Evolutionary conservation across 2,113 vertebrate genomes (phyloP).

Genomic region (Myrmecobius fasciatus): DNA sequence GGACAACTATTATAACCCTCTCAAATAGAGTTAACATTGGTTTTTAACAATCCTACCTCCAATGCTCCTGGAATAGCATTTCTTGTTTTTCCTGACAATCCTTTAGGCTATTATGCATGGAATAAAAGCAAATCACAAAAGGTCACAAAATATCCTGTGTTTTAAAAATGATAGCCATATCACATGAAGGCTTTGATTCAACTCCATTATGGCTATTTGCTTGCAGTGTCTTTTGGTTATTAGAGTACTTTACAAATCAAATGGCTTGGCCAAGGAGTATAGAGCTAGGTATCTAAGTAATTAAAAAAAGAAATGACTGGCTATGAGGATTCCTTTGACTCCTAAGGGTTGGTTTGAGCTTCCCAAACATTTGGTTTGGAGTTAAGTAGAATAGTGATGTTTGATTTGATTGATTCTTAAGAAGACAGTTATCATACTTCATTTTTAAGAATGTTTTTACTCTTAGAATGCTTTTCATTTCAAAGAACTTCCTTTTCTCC

Average conservation of each 20-base stretch:
- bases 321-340: not conserved
- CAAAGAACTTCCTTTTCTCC: not conserved
- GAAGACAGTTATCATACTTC: not conserved
- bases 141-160: not conserved
- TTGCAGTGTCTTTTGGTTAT: not conserved
- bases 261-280: not conserved
- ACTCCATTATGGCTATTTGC: not conserved
- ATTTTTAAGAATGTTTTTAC: not conserved
- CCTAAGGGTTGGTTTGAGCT: not conserved
- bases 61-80: not conserved
- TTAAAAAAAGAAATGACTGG: not conserved
- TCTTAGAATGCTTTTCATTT: not conserved
- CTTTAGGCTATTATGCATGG: not conserved
- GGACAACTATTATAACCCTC: slow-evolving; percentile 52
- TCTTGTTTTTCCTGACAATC: not conserved
- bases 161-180: not conserved
- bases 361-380: not conserved
- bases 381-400: not conserved
- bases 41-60: not conserved
- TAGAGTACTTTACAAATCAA: not conserved
- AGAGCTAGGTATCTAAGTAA: not conserved
- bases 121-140: not conserved
- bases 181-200: not conserved
- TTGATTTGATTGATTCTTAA: not conserved
- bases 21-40: not conserved